A percentile compares a stretch with the other conserved stretches of the same genome.
These are phyloP conservation scores for Sthenelais limicola DNA, from an alignment of 2,888 invertebrate species.

Conservation along the genomic window DNA sequence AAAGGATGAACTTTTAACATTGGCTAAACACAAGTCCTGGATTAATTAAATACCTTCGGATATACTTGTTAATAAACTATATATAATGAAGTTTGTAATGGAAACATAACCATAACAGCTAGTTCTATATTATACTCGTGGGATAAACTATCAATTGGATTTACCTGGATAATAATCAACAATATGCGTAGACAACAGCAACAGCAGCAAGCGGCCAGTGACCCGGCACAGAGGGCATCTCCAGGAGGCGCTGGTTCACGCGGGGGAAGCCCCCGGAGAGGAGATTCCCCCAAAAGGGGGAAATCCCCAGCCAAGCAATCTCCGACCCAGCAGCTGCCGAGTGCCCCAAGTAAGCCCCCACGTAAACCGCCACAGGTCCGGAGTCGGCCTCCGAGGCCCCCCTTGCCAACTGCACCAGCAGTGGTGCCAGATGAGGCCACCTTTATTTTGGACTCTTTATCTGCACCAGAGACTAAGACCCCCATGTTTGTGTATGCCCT, in stretches of 20 bases:
- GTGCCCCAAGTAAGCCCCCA: background rate
- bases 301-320: background rate
- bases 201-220: background rate
- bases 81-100: too few species aligned
- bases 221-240: background rate
- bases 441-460: conserved; percentile 9
- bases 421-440: conserved; percentile 6
- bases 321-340: background rate
- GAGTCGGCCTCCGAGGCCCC: conserved; percentile 8
- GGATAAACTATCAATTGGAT: too few species aligned
- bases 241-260: too few species aligned
- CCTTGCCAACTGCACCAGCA: conserved; percentile 10
- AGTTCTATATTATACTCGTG: too few species aligned
- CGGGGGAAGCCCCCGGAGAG: conserved; percentile 5
- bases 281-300: conserved; percentile 2
- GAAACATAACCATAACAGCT: too few species aligned
- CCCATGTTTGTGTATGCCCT: conserved; percentile 57
- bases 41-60: too few species aligned
- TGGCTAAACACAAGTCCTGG: too few species aligned
- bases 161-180: too few species aligned
- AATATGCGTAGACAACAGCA: conserved; percentile 16
- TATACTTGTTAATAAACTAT: too few species aligned
- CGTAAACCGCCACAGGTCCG: conserved; percentile 8
- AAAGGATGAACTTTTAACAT: too few species aligned
- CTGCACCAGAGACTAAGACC: conserved; percentile 26